These are phyloP conservation scores for Andricus quercusramuli DNA, from an alignment of 2,888 invertebrate genomes.

Conservation along the genomic window DNA sequence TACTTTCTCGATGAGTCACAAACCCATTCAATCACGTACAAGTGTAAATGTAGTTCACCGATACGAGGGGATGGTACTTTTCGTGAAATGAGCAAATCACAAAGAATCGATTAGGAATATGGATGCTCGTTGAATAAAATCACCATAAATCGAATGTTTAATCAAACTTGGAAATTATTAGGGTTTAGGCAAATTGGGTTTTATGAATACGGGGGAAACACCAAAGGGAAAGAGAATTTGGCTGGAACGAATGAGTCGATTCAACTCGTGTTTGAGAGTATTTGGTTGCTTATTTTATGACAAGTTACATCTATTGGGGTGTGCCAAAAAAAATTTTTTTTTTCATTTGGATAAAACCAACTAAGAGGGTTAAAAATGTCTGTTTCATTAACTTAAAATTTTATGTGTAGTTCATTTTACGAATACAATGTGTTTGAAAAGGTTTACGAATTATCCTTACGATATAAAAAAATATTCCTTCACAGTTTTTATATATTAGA, in stretches of 20 bases:
- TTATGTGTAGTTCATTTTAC: no score
- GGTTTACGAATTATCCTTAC: no score
- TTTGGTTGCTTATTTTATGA: not conserved
- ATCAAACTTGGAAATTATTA: conserved; percentile 19
- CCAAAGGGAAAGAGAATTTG: not conserved
- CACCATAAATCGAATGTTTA: conserved; percentile 25
- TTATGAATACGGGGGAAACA: not conserved
- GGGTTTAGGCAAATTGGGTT: conserved; percentile 20
- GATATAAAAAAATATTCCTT: no score
- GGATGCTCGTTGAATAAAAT: conserved; percentile 23
- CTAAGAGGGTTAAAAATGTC: no score
- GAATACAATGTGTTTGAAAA: not conserved
- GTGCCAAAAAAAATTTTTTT: no score
- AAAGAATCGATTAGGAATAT: conserved; percentile 38
- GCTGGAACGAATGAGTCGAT: not conserved
- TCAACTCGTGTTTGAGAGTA: not conserved
- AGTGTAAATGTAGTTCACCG: conserved; percentile 33
- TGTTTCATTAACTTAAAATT: no score
- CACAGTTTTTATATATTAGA: no score
- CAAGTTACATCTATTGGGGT: not conserved
- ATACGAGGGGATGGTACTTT: conserved; percentile 8
- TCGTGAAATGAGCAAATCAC: conserved; percentile 32
- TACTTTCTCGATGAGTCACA: conserved; percentile 38
- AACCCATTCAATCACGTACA: conserved; percentile 34
- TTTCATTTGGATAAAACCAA: no score